phyloP scores from a whole-genome alignment of 2,888 invertebrate genomes.

The Caenorhabditis doughertyi region DNA sequence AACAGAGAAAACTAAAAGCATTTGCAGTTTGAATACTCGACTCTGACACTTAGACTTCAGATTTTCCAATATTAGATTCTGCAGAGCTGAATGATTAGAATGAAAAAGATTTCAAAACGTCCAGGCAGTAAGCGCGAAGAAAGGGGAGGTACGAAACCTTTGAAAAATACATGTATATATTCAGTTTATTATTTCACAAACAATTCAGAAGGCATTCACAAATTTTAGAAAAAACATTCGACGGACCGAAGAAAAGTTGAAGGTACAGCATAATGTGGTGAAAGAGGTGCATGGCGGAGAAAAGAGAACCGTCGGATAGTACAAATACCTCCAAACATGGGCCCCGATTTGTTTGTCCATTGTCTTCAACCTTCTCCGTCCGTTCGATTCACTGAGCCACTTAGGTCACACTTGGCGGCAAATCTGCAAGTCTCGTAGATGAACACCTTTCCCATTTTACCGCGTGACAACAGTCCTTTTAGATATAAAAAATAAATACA shows the following conservation, averaged over 20 bases:
- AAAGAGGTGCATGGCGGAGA: conserved; percentile 28
- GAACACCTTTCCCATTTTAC: conserved; percentile 12
- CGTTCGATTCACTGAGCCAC: conserved; percentile 52
- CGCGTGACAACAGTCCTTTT: conserved; percentile 14
- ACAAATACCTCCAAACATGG: conserved; percentile 63
- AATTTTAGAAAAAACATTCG: too few relatives aligned
- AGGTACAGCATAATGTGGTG: conserved; percentile 46
- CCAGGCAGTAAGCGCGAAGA: too few relatives aligned
- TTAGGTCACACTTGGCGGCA: conserved; percentile 63
- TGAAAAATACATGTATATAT: too few relatives aligned
- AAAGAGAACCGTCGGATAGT: conserved; percentile 35
- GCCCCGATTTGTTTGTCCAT: conserved; percentile 55
- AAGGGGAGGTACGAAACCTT: too few relatives aligned
- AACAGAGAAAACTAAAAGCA: too few relatives aligned
- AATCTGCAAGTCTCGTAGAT: conserved; percentile 58
- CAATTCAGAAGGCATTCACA: too few relatives aligned
- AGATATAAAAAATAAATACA: neutral
- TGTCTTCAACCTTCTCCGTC: conserved; percentile 49
- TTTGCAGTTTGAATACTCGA: too few relatives aligned
- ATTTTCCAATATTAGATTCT: too few relatives aligned
- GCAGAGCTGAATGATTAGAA: too few relatives aligned
- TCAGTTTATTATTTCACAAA: too few relatives aligned
- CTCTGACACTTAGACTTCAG: too few relatives aligned
- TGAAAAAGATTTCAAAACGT: too few relatives aligned
- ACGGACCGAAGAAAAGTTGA: conserved; percentile 1